Evolutionary conservation across 2,888 invertebrate genomes (phyloP), one percentile per base, ranked within the genome.

Genomic region (Lomographa bimaculata): DNA sequence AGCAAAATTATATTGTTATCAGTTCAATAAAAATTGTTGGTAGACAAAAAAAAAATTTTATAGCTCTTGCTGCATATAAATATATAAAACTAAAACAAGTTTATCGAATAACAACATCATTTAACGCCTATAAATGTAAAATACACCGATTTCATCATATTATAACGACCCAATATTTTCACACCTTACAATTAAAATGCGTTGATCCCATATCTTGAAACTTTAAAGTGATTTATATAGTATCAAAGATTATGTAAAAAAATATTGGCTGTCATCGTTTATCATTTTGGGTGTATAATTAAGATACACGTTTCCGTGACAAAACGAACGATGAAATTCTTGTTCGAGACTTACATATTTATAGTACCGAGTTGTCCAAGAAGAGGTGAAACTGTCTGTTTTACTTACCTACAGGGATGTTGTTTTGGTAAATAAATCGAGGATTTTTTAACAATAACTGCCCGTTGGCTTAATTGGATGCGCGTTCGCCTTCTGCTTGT

Each of bases 201-300:
- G 50, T 36, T 33, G 36, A 36, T 41, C 36, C 51, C 44, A 42
- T 38, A 39, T 49, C 45, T 41, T 48, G 14, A 55, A 52, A 57
- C 54, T 51, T 36, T 43, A 41, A 29, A 46, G 21, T 64, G 49
- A 64, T 64, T 58, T 55, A 61, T 53, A 34, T 43, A 36, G 38
- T 54, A 55, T 58, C 60, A 60, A 61, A 61, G 54, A 50, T 60
- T 53, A 60, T 57, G 56, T 60, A 50, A 59, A 60, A 54, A n/a
- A 60, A 41, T 57, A 63, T 59, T 48, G 62, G 52, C 54, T 43
- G 62, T 62, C 58, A 46, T 51, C 57, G 59, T 60, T 63, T 49
- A 61, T 55, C 56, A 60, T 46, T 39, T 37, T 3, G 16, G 17
- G 46, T 56, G 64, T 64, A 65, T 28, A 18, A 12, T 67, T 70